A percentile compares a stretch with the other conserved stretches of the same genome.
Evolutionary conservation across 1,140 invertebrate species (phyloP).

Genomic region (Drosophila paulistorum): DNA sequence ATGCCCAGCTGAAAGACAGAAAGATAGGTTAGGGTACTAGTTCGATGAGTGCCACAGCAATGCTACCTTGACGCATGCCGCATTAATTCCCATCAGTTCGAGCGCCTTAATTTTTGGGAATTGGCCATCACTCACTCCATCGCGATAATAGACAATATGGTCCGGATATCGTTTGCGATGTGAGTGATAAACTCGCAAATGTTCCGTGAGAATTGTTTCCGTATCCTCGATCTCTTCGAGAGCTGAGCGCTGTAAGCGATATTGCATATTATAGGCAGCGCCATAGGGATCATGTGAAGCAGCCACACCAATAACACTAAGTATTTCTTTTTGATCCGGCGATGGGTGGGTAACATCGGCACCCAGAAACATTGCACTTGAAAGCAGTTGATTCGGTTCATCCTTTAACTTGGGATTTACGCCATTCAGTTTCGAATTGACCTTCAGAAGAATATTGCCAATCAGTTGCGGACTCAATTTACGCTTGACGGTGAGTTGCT

Average conservation of each 20-base stretch:
- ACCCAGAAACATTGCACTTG: conserved; percentile 88
- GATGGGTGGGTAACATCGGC: conserved; percentile 95
- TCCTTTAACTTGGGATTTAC: conserved; percentile 88
- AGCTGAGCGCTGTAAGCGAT: conserved; percentile 87
- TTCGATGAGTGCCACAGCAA: no score
- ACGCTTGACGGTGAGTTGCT: conserved; percentile 84
- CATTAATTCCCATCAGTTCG: conserved; percentile 54
- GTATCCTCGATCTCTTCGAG: conserved; percentile 91
- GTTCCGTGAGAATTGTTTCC: conserved; percentile 86
- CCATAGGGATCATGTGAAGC: conserved; percentile 87
- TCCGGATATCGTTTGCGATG: conserved; percentile 84
- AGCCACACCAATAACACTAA: conserved; percentile 92
- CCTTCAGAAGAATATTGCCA: conserved; percentile 91
- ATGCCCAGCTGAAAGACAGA: conserved; percentile 38
- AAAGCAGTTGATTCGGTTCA: conserved; percentile 38
- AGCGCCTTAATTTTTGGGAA: conserved; percentile 86
- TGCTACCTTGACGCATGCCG: conserved; percentile 59
- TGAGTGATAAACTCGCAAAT: conserved; percentile 83
- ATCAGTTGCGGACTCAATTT: conserved; percentile 82
- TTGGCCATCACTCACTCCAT: conserved; percentile 95
- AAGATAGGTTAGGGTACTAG: background rate
- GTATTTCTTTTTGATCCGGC: conserved; percentile 87
- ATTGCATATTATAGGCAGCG: conserved; percentile 88
- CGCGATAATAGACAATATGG: conserved; percentile 90
- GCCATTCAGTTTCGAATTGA: conserved; percentile 93